Conservation (phyloP, 2,113 vertebrate genomes). For the Carassius auratus region DNA sequence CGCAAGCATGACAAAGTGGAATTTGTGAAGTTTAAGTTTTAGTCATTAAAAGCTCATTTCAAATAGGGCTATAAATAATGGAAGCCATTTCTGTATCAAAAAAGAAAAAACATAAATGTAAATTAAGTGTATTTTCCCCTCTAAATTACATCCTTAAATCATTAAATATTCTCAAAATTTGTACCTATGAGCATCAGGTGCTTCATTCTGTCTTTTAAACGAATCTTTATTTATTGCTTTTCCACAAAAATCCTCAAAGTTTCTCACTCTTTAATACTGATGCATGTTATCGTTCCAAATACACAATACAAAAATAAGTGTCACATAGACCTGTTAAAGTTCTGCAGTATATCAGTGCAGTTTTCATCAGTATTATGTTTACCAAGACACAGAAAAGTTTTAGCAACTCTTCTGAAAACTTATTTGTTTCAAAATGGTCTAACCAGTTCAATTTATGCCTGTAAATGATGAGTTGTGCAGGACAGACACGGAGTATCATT, state of each 20-base stretch:
- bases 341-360: slow-evolving; percentile 36
- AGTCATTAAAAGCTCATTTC: background rate
- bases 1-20: background rate
- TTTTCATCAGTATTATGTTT: slow-evolving; percentile 65
- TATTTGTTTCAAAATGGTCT: slow-evolving; percentile 50
- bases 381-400: slow-evolving; percentile 55
- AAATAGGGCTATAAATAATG: background rate
- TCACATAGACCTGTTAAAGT: background rate
- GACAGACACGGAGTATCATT: slow-evolving; percentile 58
- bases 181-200: background rate
- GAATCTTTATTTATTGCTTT: background rate
- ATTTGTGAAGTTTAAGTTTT: background rate
- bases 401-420: slow-evolving; percentile 38
- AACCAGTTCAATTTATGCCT: slow-evolving; percentile 47
- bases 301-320: background rate
- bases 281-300: background rate
- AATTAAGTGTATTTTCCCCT: background rate
- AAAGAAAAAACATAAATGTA: background rate
- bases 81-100: background rate
- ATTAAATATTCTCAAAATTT: background rate
- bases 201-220: background rate
- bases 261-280: background rate
- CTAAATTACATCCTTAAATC: background rate
- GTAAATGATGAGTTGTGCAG: slow-evolving; percentile 57
- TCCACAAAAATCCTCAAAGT: background rate